Conservation (phyloP, 2,797 vertebrate genomes). For the Steatocranus sp. region DNA sequence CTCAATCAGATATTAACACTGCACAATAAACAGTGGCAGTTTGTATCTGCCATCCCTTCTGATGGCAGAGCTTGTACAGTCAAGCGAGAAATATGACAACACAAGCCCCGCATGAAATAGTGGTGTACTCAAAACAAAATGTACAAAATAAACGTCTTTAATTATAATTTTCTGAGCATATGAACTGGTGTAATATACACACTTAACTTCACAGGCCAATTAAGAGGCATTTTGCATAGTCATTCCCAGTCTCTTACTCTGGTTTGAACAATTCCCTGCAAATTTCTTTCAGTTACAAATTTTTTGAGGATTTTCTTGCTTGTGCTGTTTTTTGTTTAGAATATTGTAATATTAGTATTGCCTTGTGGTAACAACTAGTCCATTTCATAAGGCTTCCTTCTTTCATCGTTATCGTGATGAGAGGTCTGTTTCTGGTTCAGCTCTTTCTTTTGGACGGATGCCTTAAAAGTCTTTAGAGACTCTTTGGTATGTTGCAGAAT, state of each 20-base stretch:
- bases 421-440: background rate
- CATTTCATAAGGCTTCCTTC: background rate
- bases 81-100: background rate
- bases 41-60: background rate
- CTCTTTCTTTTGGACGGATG: background rate
- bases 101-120: background rate
- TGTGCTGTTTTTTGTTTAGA: background rate
- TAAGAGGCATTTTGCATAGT: background rate
- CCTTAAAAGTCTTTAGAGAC: background rate
- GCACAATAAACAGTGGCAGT: background rate
- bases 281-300: background rate
- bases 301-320: background rate
- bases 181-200: background rate
- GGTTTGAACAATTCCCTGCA: background rate
- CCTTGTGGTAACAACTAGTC: background rate
- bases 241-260: background rate
- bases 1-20: background rate
- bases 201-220: background rate
- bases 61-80: background rate
- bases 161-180: background rate
- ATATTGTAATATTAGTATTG: background rate
- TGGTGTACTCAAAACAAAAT: background rate
- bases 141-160: background rate
- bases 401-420: background rate
- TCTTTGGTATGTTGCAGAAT: background rate